Percentiles rank a stretch among this genome's conserved stretches.
Conservation (phyloP, 2,797 vertebrate genomes). For the Phoxinus dragarum region DNA sequence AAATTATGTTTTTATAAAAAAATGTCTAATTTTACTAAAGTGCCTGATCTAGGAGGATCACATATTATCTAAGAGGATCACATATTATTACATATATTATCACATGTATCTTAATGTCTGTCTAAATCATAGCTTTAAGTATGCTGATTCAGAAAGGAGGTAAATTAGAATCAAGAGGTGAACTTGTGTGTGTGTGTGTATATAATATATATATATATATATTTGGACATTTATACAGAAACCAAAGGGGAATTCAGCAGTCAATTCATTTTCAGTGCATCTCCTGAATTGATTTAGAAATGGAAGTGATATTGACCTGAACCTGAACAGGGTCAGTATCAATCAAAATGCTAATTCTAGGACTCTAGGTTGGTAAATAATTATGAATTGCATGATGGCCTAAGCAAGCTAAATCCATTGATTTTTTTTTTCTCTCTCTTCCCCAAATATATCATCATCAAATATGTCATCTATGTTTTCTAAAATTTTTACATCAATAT, state of each 20-base stretch:
- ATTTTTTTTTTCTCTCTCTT: background rate
- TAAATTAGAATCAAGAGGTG: conserved; percentile 31
- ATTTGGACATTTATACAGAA: conserved; percentile 22
- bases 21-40: conserved; percentile 74
- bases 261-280: conserved; percentile 45
- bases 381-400: conserved; percentile 31
- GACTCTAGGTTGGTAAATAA: conserved; percentile 39
- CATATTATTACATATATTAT: background rate
- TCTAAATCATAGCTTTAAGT: background rate
- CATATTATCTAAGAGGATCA: background rate
- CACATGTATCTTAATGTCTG: background rate
- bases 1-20: conserved; percentile 88
- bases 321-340: conserved; percentile 41
- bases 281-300: conserved; percentile 47
- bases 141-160: background rate
- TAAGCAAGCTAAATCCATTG: background rate
- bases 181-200: background rate
- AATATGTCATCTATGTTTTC: background rate
- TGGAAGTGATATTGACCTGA: conserved; percentile 54
- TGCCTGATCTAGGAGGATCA: background rate
- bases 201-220: background rate
- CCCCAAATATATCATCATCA: background rate
- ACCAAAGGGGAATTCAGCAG: conserved; percentile 40
- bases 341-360: conserved; percentile 49
- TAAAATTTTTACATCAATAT: background rate